Base-by-base conservation (phyloP, 2,797 vertebrate genomes). In the Platalea minor region DNA sequence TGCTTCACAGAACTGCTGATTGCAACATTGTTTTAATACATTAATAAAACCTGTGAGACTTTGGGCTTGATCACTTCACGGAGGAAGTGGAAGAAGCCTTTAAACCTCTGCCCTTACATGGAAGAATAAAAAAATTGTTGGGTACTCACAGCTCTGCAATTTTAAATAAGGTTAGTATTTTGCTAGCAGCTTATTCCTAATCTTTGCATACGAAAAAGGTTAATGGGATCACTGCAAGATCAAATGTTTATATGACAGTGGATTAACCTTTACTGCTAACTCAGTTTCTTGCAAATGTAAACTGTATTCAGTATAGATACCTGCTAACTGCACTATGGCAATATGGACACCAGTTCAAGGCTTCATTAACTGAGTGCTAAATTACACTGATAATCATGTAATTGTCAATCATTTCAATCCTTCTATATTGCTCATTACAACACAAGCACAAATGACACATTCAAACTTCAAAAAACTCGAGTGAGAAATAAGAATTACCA, bases 161-260 rank as follows among this genome's bases (percentile, higher is more conserved):
- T 95, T 96, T 87, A 83, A 93, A 93, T 88, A 91, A 83, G 29
- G 65, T 86, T 78, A 93, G 64, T 85, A 76, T 95, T 92, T 95
- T 89, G 31, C 59, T 82, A 74, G 65, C 79, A 93, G 56, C 72
- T 94, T 93, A 56, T 78, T 65, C 76, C 51, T 92, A 82, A 95
- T 95, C 89, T 93, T 95, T 82, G 72, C 13, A 2, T 74, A 76
- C 0, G 2, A 70, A 43, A 95, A 94, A 97, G 92, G 97, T 97
- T 97, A 97, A 97, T 97, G 96, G 93, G 95, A 96, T 96, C 93
- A 82, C 29, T 72, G 41, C 63, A 85, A 90, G 93, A 95, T 95
- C 95, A 96, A 95, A 91, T 93, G 93, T 97, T 97, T 96, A 79
- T 96, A 51, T 60, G 46, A 45, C 59, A 90, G 82, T 87, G 79